Evolutionary conservation across 2,797 vertebrate genomes (phyloP).

Genomic region (Botia almorhae): DNA sequence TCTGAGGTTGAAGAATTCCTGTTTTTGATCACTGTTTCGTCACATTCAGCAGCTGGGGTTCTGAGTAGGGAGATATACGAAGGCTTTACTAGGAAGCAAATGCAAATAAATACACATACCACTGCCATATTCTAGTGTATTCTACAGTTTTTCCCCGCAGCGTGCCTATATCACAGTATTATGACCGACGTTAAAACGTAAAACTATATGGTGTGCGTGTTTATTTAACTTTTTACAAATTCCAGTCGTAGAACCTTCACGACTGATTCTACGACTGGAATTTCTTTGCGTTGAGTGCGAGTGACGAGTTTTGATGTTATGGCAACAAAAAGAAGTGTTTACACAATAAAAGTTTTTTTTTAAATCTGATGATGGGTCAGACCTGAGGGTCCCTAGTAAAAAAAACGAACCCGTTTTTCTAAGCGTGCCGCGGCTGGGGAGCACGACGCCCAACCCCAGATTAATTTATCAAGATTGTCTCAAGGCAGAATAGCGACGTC

Average conservation of each 20-base stretch:
- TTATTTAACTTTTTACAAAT: neutral
- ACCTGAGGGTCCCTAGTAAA: conserved; percentile 60
- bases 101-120: conserved; percentile 46
- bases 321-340: conserved; percentile 10
- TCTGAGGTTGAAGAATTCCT: conserved; percentile 72
- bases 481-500: conserved; percentile 71
- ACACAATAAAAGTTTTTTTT: conserved; percentile 30
- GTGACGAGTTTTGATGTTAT: conserved; percentile 22
- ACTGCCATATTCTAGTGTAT: conserved; percentile 31
- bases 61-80: conserved; percentile 51
- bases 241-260: neutral
- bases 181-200: conserved; percentile 28
- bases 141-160: conserved; percentile 10
- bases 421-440: conserved; percentile 52
- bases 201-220: conserved; percentile 24
- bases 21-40: conserved; percentile 56
- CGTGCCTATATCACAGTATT: conserved; percentile 51
- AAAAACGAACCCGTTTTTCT: conserved; percentile 59
- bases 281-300: conserved; percentile 35
- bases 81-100: conserved; percentile 44
- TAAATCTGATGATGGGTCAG: conserved; percentile 51
- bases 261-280: neutral
- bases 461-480: conserved; percentile 76
- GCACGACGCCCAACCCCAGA: conserved; percentile 47
- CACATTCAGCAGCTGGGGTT: conserved; percentile 66